These are phyloP conservation scores for Alauda arvensis DNA, from an alignment of 2,797 vertebrate species.

Conservation along the genomic window DNA sequence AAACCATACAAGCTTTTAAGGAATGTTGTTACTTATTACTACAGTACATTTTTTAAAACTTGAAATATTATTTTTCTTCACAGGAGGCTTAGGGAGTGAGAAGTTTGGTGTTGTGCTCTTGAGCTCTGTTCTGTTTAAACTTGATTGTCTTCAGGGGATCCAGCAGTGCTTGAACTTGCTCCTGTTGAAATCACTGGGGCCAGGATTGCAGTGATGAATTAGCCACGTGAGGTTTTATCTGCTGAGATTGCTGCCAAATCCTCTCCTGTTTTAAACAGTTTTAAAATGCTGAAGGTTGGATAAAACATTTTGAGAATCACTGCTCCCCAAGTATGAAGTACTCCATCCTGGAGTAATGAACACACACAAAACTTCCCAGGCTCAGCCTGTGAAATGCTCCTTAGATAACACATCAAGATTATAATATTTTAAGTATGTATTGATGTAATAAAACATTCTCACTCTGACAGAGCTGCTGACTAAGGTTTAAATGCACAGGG, in stretches of 20 bases:
- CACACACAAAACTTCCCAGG: neutral
- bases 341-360: neutral
- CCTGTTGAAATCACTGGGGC: neutral
- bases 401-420: neutral
- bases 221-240: neutral
- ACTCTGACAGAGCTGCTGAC: neutral
- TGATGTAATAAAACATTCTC: neutral
- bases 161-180: slow-evolving; percentile 33
- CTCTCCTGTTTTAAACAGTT: neutral
- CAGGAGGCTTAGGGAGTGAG: neutral
- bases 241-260: neutral
- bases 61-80: neutral
- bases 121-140: slow-evolving; percentile 29
- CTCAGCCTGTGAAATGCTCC: neutral
- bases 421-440: neutral
- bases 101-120: neutral
- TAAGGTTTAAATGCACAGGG: neutral
- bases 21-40: neutral
- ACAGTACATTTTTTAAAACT: neutral
- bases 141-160: slow-evolving; percentile 37
- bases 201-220: slow-evolving; percentile 2
- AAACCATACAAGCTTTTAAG: neutral
- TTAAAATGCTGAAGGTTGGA: neutral
- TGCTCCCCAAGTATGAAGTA: neutral
- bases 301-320: neutral